Conservation (phyloP, 2,888 invertebrate genomes). For the Brenthis hecate region DNA sequence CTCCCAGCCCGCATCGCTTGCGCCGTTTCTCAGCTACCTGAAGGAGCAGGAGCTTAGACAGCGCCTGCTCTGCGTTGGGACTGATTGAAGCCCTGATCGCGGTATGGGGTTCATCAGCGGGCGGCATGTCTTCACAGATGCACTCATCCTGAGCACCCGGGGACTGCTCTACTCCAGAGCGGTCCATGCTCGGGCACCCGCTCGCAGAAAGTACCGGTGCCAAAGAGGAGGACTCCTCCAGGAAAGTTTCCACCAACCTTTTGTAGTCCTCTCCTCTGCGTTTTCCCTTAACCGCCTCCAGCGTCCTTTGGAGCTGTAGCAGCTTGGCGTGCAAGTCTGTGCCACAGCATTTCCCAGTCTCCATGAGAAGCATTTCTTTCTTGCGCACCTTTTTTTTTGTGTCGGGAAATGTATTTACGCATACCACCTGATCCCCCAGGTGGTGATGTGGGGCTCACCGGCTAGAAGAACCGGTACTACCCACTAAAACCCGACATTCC, state of each 20-base stretch:
- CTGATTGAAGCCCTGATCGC: neutral
- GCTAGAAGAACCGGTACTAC: too few species aligned
- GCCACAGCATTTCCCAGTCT: constrained; percentile 24
- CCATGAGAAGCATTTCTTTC: constrained; percentile 35
- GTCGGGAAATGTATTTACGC: too few species aligned
- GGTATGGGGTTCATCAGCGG: neutral
- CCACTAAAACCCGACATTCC: too few species aligned
- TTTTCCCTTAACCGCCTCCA: constrained; percentile 38
- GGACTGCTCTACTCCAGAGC: neutral
- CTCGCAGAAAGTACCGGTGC: constrained; percentile 2
- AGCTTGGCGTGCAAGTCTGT: constrained; percentile 25
- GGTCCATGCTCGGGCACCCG: neutral
- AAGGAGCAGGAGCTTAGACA: constrained; percentile 22
- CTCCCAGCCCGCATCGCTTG: too few species aligned
- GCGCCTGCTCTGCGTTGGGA: neutral
- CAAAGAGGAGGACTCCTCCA: constrained; percentile 9
- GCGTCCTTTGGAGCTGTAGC: constrained; percentile 30
- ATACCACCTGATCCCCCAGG: too few species aligned
- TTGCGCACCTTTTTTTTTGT: constrained; percentile 18
- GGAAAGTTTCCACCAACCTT: neutral
- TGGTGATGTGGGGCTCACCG: too few species aligned
- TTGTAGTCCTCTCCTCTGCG: constrained; percentile 25
- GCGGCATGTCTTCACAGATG: neutral
- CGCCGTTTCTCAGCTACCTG: neutral
- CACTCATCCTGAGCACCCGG: neutral